These are phyloP conservation scores for Molothrus aeneus DNA, from an alignment of 2,797 vertebrate species.

Conservation along the genomic window DNA sequence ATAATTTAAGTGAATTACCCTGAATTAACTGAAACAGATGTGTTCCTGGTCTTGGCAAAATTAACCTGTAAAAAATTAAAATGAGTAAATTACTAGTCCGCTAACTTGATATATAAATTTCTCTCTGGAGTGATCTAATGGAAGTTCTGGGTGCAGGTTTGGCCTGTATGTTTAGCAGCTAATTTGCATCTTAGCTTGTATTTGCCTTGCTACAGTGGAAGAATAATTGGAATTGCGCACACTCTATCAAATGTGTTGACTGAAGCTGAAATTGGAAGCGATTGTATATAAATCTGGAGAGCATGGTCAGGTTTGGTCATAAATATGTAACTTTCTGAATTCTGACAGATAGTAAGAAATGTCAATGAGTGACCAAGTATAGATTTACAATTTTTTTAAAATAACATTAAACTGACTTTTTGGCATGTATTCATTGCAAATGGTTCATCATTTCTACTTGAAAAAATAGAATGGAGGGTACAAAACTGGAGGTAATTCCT, in stretches of 20 bases:
- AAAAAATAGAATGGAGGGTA: not conserved
- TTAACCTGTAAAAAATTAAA: conserved; percentile 31
- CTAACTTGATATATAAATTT: conserved; percentile 25
- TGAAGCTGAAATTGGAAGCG: conserved; percentile 43
- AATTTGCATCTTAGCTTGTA: conserved; percentile 36
- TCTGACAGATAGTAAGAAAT: conserved; percentile 30
- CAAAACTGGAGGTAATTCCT: not conserved
- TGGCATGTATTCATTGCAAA: not conserved
- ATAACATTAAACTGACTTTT: not conserved
- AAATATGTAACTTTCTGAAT: conserved; percentile 24
- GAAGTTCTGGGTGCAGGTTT: not conserved
- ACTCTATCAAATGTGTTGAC: conserved; percentile 25
- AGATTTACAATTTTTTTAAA: conserved; percentile 10
- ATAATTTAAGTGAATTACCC: conserved; percentile 31
- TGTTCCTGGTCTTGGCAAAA: conserved; percentile 23
- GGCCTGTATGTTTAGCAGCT: conserved; percentile 3
- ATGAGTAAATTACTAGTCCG: not conserved
- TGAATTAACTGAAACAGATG: conserved; percentile 34
- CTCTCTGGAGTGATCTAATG: not conserved
- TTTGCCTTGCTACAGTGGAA: conserved; percentile 26
- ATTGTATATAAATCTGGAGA: conserved; percentile 18
- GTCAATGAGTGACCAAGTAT: not conserved
- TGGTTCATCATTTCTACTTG: not conserved
- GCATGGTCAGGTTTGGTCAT: not conserved
- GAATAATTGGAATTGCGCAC: conserved; percentile 19